Base-by-base conservation (phyloP, 2,888 invertebrate genomes). In the Caenorhabditis auriculariae region DNA sequence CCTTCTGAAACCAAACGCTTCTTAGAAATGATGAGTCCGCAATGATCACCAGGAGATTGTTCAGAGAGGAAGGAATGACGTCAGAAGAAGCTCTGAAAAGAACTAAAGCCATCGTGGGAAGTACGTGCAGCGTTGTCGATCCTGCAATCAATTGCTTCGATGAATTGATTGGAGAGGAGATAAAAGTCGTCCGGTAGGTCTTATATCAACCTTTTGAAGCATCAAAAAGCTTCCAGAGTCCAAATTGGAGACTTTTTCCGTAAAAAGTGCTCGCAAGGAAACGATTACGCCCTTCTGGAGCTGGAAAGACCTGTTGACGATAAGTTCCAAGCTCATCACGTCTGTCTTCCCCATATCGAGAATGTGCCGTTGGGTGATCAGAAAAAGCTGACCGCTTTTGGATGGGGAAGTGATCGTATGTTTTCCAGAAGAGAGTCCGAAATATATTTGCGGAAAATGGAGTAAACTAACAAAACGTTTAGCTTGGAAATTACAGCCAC, bases 341-440 rank as follows among this genome's bases (percentile, higher is more conserved):
- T 46, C 0, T 61, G 61, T 41, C 49, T 61, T 6, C 61, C 61
- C n/a, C 9, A 32, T 9, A 32, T 32, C n/a, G 9, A 32, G 35
- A 32, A 32, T 32, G 35, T 32, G 9, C n/a, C 9, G 9, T 9
- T 32, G 35, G 35, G 9, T 32, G n/a, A 32, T 9, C 9, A 32
- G 35, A 32, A 12, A 12, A 12, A 12, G 9, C 35, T 60, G 17
- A 60, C 48, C 2, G 52, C 60, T 3, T 60, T 60, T 21, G 60
- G 60, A 45, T 60, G 60, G 60, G 60, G 60, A 15, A 43, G 55
- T 17, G 60, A 60, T 39, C 60, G 47, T 15, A 23, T 17, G 7
- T 12, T 6, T 7, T 24, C 9, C n/a, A n/a, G n/a, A n/a, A n/a
- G n/a, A n/a, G n/a, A n/a, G n/a, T n/a, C n/a, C n/a, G n/a, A n/a